Percentiles rank a stretch among this genome's conserved stretches.
Evolutionary conservation across 1,140 invertebrate species (phyloP).

Genomic region (Hyles vespertilio): DNA sequence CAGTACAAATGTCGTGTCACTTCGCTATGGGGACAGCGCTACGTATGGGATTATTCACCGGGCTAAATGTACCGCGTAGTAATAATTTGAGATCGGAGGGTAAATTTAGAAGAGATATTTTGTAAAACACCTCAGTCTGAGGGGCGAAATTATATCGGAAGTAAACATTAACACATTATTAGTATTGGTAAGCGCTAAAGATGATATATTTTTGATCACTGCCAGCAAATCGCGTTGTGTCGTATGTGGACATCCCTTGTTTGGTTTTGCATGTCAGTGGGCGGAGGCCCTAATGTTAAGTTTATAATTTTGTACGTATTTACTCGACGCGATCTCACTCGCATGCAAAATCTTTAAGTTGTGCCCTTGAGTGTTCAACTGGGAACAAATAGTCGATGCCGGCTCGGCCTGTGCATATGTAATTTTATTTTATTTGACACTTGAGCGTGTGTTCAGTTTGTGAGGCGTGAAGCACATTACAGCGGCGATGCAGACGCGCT

Average conservation of each 20-base stretch:
- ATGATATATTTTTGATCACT: constrained; percentile 69
- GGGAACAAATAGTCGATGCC: constrained; percentile 21
- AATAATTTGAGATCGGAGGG: constrained; percentile 44
- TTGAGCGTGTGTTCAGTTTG: constrained; percentile 4
- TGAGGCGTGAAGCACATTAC: constrained; percentile 68
- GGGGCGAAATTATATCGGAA: constrained; percentile 51
- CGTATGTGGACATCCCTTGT: constrained; percentile 20
- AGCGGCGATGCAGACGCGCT: constrained; percentile 35
- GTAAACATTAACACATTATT: constrained; percentile 24
- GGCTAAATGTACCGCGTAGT: constrained; percentile 16
- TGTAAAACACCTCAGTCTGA: constrained; percentile 41
- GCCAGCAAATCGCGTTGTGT: constrained; percentile 52
- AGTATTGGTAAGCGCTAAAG: constrained; percentile 29
- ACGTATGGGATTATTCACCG: constrained; percentile 20
- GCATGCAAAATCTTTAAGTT: constrained; percentile 17
- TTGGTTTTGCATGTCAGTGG: constrained; percentile 19
- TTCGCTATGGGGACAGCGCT: constrained; percentile 14
- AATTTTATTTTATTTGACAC: constrained; percentile 24
- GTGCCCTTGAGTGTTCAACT: constrained; percentile 6
- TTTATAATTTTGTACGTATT: constrained; percentile 2
- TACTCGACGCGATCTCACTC: constrained; percentile 9
- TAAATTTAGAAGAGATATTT: constrained; percentile 61
- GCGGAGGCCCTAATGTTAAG: constrained; percentile 9
- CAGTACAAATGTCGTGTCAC: constrained; percentile 52
- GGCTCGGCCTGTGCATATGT: constrained; percentile 6